phyloP scores from a whole-genome alignment of 2,888 invertebrate species.

The Drosophila tripunctata region DNA sequence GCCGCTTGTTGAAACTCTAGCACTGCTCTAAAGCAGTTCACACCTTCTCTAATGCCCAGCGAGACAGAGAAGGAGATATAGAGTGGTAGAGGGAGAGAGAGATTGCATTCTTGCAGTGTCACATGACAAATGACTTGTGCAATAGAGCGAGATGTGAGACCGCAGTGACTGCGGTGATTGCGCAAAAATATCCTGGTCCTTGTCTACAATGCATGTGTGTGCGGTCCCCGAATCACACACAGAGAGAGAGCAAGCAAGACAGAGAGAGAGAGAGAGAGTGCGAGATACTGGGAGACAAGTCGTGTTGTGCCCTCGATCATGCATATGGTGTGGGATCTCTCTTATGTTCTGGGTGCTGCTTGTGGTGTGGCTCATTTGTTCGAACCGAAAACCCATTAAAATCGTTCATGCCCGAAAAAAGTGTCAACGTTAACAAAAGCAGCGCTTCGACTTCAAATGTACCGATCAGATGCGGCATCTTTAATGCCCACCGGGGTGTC shows the following conservation, averaged over 20 bases:
- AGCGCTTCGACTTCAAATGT: conserved; percentile 82
- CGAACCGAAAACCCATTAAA: conserved; percentile 76
- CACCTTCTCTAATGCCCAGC: conserved; percentile 52
- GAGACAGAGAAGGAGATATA: conserved; percentile 2
- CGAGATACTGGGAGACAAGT: neutral
- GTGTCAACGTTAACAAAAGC: conserved; percentile 84
- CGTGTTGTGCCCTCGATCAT: conserved; percentile 59
- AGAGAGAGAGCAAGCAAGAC: neutral
- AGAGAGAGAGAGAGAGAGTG: neutral
- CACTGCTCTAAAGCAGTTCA: conserved; percentile 37
- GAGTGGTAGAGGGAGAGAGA: neutral
- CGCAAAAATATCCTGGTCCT: conserved; percentile 71
- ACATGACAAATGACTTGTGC: conserved; percentile 71
- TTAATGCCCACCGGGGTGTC: conserved; percentile 83
- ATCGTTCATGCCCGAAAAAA: conserved; percentile 84
- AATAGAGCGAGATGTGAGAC: conserved; percentile 2
- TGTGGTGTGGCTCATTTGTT: conserved; percentile 70
- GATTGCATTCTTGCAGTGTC: conserved; percentile 66
- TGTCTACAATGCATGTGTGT: conserved; percentile 40
- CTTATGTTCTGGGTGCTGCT: conserved; percentile 20
- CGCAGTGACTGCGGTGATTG: conserved; percentile 58
- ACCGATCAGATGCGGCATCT: conserved; percentile 82
- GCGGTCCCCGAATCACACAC: conserved; percentile 41
- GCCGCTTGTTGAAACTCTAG: conserved; percentile 36
- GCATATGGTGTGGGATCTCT: conserved; percentile 53